Evolutionary conservation across 2,888 invertebrate genomes (phyloP), one percentile per base, ranked within the genome.

Genomic region (Hedya salicella): DNA sequence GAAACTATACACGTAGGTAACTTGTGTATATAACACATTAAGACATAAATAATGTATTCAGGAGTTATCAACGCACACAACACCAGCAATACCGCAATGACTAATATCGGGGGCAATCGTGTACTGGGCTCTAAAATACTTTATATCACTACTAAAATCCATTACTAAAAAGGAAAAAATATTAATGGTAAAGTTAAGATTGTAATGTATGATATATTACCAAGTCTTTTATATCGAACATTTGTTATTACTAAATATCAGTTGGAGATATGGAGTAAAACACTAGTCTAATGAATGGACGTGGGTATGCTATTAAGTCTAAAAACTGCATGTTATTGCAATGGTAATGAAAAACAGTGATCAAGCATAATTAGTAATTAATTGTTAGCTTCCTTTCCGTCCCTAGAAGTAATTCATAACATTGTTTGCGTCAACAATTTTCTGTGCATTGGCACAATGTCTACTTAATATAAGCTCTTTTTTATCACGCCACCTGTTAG

Each of bases 21-120:
- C 56, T 44, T 30, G 62, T 32, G 39, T 40, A 14, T 40, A 39
- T 39, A 25, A 19, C 13, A 5, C 32, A 17, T 32, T 39, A 25
- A 19, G 17, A 5, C 32, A 17, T 32, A 32, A 57, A 5, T 57
- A 32, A 32, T 16, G 44, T 46, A 44, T 57, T 57, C 44, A 57
- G 44, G 5, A 57, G 16, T 46, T 30, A 44, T 17, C 52, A 39
- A 36, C 19, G 39, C 19, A 21, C 46, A 21, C 48, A n/a, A 48
- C 8, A 46, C 48, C 21, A 48, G 1, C 21, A 48, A 48, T 21
- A 6, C 48, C 19, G 30, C 19, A 57, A 46, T 46, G 57, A 57
- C 57, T 57, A 57, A 57, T 32, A 32, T 46, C 32, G 56, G 19
- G 57, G 57, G 46, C 44, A 61, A 42, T 50, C 42, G 42, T 61